phyloP scores from a whole-genome alignment of 2,888 invertebrate species.

The Temnothorax unifasciatus region DNA sequence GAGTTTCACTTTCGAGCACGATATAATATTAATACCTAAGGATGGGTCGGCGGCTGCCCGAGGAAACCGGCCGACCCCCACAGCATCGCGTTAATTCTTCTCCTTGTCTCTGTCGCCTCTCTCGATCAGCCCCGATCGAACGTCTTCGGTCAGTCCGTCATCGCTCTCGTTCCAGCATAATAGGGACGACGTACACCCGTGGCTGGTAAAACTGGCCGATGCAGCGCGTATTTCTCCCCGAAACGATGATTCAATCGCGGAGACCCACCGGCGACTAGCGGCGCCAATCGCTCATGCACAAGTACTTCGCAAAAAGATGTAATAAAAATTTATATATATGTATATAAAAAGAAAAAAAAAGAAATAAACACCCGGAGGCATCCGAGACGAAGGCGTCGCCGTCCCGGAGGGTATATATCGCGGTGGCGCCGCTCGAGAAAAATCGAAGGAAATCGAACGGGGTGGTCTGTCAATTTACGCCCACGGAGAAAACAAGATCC shows the following conservation, averaged over 20 bases:
- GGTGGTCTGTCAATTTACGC: conserved; percentile 32
- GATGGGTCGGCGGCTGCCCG: conserved; percentile 65
- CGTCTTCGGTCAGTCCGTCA: conserved; percentile 40
- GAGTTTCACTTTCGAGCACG: conserved; percentile 82
- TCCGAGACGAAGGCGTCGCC: conserved; percentile 33
- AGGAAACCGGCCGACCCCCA: conserved; percentile 73
- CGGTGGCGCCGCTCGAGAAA: conserved; percentile 14
- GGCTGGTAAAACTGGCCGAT: conserved; percentile 1
- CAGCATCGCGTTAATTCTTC: conserved; percentile 77
- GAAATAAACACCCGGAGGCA: conserved; percentile 25
- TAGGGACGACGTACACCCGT: not conserved
- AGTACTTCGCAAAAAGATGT: not conserved
- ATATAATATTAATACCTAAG: conserved; percentile 84
- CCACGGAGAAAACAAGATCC: conserved; percentile 18
- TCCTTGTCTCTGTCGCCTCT: conserved; percentile 41
- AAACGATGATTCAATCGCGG: conserved; percentile 21
- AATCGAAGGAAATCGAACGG: conserved; percentile 46
- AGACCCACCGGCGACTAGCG: not conserved
- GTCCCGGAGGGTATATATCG: not conserved
- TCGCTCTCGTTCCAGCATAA: conserved; percentile 6
- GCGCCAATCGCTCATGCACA: conserved; percentile 22
- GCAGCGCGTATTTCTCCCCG: conserved; percentile 1
- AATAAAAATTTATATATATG: not conserved
- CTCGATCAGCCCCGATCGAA: conserved; percentile 47
- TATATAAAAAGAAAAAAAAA: not conserved